These are phyloP conservation scores for Therioaphis trifolii DNA, from an alignment of 2,888 invertebrate genomes.

Conservation along the genomic window DNA sequence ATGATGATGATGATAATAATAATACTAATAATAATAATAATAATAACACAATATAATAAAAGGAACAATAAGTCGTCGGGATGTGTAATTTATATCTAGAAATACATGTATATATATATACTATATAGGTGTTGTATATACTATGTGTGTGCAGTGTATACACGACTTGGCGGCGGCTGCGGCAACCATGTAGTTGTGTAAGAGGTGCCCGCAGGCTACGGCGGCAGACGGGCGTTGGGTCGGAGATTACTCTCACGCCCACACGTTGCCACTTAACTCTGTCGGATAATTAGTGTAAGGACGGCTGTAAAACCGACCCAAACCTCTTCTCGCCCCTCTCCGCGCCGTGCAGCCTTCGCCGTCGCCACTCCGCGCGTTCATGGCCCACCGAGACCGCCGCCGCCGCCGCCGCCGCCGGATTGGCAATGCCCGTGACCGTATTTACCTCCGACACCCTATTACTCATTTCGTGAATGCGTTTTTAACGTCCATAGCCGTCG, in stretches of 20 bases:
- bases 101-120: not conserved
- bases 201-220: slow-evolving; percentile 27
- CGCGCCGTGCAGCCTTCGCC: not conserved
- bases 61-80: slow-evolving; percentile 56
- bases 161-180: slow-evolving; percentile 53
- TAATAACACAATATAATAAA: slow-evolving; percentile 49
- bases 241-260: slow-evolving; percentile 63
- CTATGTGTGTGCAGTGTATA: not conserved
- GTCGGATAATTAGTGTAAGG: slow-evolving; percentile 62
- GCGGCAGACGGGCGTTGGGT: slow-evolving; percentile 58
- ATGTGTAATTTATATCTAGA: slow-evolving; percentile 55
- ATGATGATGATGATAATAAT: slow-evolving; percentile 18
- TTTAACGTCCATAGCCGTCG: slow-evolving; percentile 35
- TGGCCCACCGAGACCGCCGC: not conserved
- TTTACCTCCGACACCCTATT: slow-evolving; percentile 54
- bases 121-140: not conserved
- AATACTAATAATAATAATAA: slow-evolving; percentile 1
- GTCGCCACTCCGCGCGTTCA: not conserved
- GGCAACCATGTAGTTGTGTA: slow-evolving; percentile 31
- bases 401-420: slow-evolving; percentile 27
- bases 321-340: slow-evolving; percentile 6
- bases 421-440: slow-evolving; percentile 51
- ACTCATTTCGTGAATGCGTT: slow-evolving; percentile 46
- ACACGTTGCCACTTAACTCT: slow-evolving; percentile 62
- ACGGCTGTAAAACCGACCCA: slow-evolving; percentile 61